phyloP scores from a whole-genome alignment of 2,888 invertebrate genomes.

The Loripinus fragilis region DNA sequence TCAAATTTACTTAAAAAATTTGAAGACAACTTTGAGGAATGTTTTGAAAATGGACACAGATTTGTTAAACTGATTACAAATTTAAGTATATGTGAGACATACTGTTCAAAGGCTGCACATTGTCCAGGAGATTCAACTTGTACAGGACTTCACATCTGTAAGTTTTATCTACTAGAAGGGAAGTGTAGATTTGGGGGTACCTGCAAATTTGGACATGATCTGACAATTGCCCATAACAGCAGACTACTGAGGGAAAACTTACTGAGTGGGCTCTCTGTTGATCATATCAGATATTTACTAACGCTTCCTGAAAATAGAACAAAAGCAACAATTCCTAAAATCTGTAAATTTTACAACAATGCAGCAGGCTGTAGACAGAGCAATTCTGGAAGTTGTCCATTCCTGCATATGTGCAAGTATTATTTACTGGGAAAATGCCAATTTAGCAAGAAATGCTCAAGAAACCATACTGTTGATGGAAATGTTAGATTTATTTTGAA shows the following conservation, averaged over 20 bases:
- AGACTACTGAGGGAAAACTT: constrained; percentile 49
- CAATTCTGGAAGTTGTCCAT: constrained; percentile 39
- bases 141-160: constrained; percentile 64
- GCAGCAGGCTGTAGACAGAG: constrained; percentile 56
- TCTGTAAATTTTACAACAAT: constrained; percentile 66
- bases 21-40: constrained; percentile 43
- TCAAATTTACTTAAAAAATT: neutral
- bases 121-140: constrained; percentile 58
- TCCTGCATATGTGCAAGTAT: constrained; percentile 65
- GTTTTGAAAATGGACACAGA: constrained; percentile 15
- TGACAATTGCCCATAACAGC: constrained; percentile 63
- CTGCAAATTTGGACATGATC: constrained; percentile 68
- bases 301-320: constrained; percentile 47
- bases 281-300: constrained; percentile 54
- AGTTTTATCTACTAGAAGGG: constrained; percentile 63
- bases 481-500: constrained; percentile 38
- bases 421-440: constrained; percentile 59
- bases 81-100: constrained; percentile 54
- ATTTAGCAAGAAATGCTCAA: constrained; percentile 60
- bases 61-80: constrained; percentile 52
- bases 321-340: constrained; percentile 54
- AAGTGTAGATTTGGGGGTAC: constrained; percentile 53
- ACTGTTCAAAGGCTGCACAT: constrained; percentile 53
- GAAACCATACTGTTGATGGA: constrained; percentile 59
- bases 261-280: constrained; percentile 44